phyloP scores from a whole-genome alignment of 2,113 vertebrate species.

The Ctenodactylus gundi region DNA sequence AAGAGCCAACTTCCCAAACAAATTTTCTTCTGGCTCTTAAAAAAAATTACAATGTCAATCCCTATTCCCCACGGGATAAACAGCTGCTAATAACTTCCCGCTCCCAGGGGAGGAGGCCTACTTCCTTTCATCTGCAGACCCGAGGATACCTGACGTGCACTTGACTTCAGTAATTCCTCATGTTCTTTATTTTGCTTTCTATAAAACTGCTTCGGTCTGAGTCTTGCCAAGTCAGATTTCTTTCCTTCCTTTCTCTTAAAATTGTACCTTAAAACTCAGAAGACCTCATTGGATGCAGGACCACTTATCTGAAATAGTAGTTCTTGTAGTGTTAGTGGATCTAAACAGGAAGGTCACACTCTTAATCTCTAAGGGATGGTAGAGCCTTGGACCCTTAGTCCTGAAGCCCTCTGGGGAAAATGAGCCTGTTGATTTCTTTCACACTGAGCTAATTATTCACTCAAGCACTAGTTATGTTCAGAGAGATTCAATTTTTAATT shows the following conservation, averaged over 20 bases:
- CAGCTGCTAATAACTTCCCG: slow-evolving; percentile 82
- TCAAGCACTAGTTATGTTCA: slow-evolving; percentile 28
- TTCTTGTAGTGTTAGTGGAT: not conserved
- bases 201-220: not conserved
- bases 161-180: slow-evolving; percentile 62
- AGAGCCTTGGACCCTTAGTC: not conserved
- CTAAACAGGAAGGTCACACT: slow-evolving; percentile 52
- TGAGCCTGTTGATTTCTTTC: slow-evolving; percentile 55
- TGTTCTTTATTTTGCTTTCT: slow-evolving; percentile 25
- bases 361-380: not conserved
- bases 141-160: slow-evolving; percentile 58
- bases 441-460: slow-evolving; percentile 55
- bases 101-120: slow-evolving; percentile 59
- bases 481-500: slow-evolving; percentile 38
- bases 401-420: not conserved
- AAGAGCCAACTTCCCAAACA: slow-evolving; percentile 83
- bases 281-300: not conserved
- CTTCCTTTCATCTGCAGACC: slow-evolving; percentile 76
- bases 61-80: slow-evolving; percentile 78
- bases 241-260: not conserved
- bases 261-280: not conserved
- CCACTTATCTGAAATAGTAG: not conserved
- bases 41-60: slow-evolving; percentile 77
- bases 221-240: slow-evolving; percentile 17
- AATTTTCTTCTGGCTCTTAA: slow-evolving; percentile 81